phyloP scores from a whole-genome alignment of 2,797 vertebrate species.

The Acomys russatus region DNA sequence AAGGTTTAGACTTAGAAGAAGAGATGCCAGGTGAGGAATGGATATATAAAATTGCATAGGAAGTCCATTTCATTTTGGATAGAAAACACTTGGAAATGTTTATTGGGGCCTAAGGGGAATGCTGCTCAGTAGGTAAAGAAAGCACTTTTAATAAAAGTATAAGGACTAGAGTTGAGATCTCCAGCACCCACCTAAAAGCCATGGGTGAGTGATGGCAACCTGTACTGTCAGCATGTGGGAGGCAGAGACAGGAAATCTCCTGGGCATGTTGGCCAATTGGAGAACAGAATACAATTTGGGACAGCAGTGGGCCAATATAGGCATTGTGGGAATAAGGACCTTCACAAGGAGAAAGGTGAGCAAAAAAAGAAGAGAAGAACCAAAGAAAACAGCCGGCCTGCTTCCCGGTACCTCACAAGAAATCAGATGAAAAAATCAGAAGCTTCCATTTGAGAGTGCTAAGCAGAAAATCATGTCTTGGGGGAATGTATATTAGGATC shows the following conservation, averaged over 20 bases:
- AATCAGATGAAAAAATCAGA: background rate
- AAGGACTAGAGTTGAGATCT: too few relatives aligned
- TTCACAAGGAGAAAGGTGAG: background rate
- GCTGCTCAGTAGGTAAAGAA: background rate
- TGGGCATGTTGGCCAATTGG: background rate
- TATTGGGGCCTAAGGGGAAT: background rate
- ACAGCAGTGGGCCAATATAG: background rate
- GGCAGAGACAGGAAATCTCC: background rate
- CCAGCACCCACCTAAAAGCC: background rate
- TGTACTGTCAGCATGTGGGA: background rate
- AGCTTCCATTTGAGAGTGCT: background rate
- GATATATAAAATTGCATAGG: background rate
- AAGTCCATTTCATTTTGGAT: background rate
- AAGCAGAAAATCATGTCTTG: background rate
- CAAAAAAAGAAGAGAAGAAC: background rate
- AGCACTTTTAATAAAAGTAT: background rate
- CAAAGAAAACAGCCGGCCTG: background rate
- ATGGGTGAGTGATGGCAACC: background rate
- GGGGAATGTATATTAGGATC: background rate
- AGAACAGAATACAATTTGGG: background rate
- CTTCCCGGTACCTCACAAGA: background rate
- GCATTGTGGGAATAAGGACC: background rate
- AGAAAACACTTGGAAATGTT: conserved; percentile 33
- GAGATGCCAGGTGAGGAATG: background rate
- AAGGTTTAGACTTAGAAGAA: conserved; percentile 10